Percentiles rank a stretch among this genome's conserved stretches.
Evolutionary conservation across 1,140 invertebrate species (phyloP).

Genomic region (Halyomorpha halys): DNA sequence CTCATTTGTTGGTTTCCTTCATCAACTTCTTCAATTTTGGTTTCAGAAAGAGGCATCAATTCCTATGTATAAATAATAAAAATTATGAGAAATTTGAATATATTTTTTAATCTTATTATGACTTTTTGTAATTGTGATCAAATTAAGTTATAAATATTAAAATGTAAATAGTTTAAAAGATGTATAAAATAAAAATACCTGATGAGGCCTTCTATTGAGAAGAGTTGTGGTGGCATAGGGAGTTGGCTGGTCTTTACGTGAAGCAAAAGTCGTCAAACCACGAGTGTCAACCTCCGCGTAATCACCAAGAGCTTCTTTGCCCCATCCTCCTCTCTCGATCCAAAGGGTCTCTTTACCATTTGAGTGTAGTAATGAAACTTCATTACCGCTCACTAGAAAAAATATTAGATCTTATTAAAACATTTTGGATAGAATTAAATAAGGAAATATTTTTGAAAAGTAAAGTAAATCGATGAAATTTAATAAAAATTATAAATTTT

Average conservation of each 20-base stretch:
- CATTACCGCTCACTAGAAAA: conserved; percentile 30
- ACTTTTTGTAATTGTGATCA: too few relatives aligned
- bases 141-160: too few relatives aligned
- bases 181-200: background rate
- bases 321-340: conserved; percentile 29
- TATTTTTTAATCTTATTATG: too few relatives aligned
- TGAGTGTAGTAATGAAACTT: conserved; percentile 28
- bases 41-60: conserved; percentile 22
- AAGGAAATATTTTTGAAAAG: too few relatives aligned
- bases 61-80: conserved; percentile 18
- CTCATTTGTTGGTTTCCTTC: conserved; percentile 15
- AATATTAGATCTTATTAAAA: background rate
- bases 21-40: conserved; percentile 23
- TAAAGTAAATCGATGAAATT: too few relatives aligned
- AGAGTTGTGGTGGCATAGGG: conserved; percentile 76
- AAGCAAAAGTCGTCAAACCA: conserved; percentile 56
- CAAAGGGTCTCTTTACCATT: conserved; percentile 28
- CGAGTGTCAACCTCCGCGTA: conserved; percentile 26
- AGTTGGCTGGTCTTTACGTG: conserved; percentile 53
- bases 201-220: conserved; percentile 33
- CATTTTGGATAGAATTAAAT: too few relatives aligned
- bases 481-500: too few relatives aligned
- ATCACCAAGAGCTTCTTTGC: conserved; percentile 22
- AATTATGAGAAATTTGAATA: too few relatives aligned
- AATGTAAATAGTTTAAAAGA: too few relatives aligned